These are phyloP conservation scores for Ceyx erithaca DNA, from an alignment of 2,797 vertebrate genomes.

Conservation along the genomic window DNA sequence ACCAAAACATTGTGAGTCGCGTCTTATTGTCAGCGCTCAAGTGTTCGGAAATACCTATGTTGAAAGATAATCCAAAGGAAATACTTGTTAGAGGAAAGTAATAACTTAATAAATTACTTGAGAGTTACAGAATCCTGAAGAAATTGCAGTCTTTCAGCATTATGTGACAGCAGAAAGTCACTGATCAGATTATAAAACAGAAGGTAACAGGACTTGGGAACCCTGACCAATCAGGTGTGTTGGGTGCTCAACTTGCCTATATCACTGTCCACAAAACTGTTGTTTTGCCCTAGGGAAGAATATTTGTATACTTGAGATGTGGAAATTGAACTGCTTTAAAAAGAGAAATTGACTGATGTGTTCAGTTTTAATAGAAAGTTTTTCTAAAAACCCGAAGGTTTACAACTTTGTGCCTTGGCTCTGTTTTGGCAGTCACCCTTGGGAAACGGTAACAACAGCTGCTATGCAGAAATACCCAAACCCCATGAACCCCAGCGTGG, in stretches of 20 bases:
- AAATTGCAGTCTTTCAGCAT: accelerated
- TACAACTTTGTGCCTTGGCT: not conserved
- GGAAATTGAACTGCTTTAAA: not conserved
- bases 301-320: not conserved
- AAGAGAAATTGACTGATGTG: accelerated
- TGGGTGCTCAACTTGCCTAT: too few species aligned
- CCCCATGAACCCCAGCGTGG: slow-evolving; percentile 96
- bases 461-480: slow-evolving; percentile 99
- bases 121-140: accelerated
- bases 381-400: accelerated
- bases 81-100: not conserved
- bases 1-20: accelerated
- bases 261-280: accelerated
- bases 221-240: too few species aligned
- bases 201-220: not conserved
- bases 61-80: not conserved
- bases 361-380: not conserved
- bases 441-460: slow-evolving; percentile 95
- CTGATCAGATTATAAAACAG: accelerated
- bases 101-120: accelerated
- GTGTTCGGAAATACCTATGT: accelerated
- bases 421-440: slow-evolving; percentile 87
- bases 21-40: accelerated
- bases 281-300: not conserved
- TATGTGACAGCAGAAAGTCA: not conserved